A percentile compares a stretch with the other conserved stretches of the same genome.
Evolutionary conservation across 2,888 invertebrate species (phyloP).

Genomic region (Diarsia dahlii): DNA sequence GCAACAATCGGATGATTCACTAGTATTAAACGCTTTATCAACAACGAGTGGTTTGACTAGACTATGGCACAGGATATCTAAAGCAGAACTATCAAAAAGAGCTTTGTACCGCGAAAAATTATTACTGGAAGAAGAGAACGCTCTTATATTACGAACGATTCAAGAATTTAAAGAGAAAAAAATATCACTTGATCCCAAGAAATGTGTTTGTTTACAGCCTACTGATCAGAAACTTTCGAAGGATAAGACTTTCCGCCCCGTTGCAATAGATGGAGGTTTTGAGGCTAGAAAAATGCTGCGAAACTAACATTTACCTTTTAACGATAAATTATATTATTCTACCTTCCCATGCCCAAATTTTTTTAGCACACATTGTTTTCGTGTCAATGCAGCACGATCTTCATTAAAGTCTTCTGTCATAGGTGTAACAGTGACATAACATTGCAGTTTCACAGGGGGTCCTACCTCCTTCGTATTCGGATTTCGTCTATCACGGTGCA

Average conservation of each 20-base stretch:
- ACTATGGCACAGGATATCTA: constrained; percentile 85
- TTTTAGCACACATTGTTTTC: constrained; percentile 52
- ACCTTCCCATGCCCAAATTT: constrained; percentile 9
- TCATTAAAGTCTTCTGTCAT: constrained; percentile 65
- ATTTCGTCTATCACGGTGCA: constrained; percentile 69
- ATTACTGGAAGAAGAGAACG: constrained; percentile 81
- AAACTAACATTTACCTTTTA: constrained; percentile 4
- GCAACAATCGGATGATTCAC: constrained; percentile 78
- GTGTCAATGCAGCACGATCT: constrained; percentile 60
- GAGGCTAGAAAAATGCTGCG: constrained; percentile 75
- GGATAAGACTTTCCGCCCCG: constrained; percentile 69
- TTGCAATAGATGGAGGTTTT: constrained; percentile 78
- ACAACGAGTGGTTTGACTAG: constrained; percentile 81
- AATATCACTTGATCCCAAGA: constrained; percentile 67
- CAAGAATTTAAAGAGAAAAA: constrained; percentile 71
- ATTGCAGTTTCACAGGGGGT: constrained; percentile 58
- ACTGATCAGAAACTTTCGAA: constrained; percentile 18
- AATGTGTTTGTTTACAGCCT: constrained; percentile 73
- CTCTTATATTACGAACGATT: constrained; percentile 72
- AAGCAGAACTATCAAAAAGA: constrained; percentile 82
- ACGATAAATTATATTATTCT: background rate
- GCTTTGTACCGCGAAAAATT: constrained; percentile 83
- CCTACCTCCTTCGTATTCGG: constrained; percentile 46
- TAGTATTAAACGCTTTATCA: constrained; percentile 79
- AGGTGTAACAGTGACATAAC: constrained; percentile 65